Evolutionary conservation across 1,140 invertebrate genomes (phyloP).

Genomic region (Tetranychus cinnabarinus): DNA sequence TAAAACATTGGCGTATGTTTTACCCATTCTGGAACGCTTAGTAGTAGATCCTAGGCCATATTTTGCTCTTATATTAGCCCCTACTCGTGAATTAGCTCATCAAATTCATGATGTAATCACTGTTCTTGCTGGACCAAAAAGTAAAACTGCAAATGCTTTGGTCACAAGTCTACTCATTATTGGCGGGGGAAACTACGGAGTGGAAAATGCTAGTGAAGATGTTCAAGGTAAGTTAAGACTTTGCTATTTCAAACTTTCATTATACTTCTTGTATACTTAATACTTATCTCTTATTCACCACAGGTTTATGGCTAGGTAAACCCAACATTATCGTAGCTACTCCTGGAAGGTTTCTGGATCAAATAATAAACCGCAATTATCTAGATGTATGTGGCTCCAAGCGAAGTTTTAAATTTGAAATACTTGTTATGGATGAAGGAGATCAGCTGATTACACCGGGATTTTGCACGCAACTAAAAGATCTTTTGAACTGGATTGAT

Average conservation of each 20-base stretch:
- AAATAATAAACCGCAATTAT: conserved; percentile 19
- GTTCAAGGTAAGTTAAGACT: conserved; percentile 1
- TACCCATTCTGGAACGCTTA: conserved; percentile 77
- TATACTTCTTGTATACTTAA: background rate
- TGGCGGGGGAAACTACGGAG: conserved; percentile 6
- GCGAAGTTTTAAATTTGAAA: conserved; percentile 36
- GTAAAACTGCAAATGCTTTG: background rate
- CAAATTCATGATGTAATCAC: conserved; percentile 24
- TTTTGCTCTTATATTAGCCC: conserved; percentile 80
- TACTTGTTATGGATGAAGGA: conserved; percentile 69
- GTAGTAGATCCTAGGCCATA: conserved; percentile 79
- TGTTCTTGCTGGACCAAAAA: conserved; percentile 2
- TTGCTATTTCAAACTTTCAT: background rate
- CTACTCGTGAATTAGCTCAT: conserved; percentile 73
- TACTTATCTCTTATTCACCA: background rate
- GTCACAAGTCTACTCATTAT: conserved; percentile 13
- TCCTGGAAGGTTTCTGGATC: conserved; percentile 63
- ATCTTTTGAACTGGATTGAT: conserved; percentile 23
- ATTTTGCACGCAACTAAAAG: conserved; percentile 27
- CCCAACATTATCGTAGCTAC: conserved; percentile 69
- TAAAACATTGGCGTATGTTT: conserved; percentile 86
- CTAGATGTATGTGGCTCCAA: conserved; percentile 9
- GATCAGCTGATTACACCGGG: conserved; percentile 43
- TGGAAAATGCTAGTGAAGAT: conserved; percentile 2
- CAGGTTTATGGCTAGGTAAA: conserved; percentile 11